phyloP scores from a whole-genome alignment of 2,888 invertebrate species.

The Eilema depressum region DNA sequence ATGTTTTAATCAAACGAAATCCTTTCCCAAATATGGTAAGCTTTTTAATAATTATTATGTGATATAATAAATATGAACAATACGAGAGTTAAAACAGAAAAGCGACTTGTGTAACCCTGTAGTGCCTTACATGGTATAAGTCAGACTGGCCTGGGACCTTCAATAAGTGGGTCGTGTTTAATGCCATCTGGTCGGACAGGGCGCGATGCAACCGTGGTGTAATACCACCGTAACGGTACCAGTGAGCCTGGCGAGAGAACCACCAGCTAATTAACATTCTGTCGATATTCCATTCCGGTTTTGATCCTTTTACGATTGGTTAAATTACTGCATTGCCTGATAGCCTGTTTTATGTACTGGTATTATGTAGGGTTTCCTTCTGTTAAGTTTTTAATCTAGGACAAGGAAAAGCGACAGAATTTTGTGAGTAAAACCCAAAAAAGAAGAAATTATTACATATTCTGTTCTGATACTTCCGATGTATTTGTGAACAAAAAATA shows the following conservation, averaged over 20 bases:
- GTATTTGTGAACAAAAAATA: too few relatives aligned
- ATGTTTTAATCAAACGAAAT: slow-evolving; percentile 54
- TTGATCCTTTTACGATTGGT: slow-evolving; percentile 48
- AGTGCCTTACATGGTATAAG: slow-evolving; percentile 74
- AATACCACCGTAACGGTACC: slow-evolving; percentile 69
- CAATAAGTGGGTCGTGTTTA: slow-evolving; percentile 80
- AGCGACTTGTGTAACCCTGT: slow-evolving; percentile 76
- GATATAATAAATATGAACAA: slow-evolving; percentile 52
- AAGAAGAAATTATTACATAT: too few relatives aligned
- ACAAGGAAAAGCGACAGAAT: not conserved
- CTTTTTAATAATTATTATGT: slow-evolving; percentile 42
- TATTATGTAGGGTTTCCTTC: slow-evolving; percentile 6
- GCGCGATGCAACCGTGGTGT: slow-evolving; percentile 71
- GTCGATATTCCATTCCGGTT: slow-evolving; percentile 43
- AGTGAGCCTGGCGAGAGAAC: slow-evolving; percentile 55
- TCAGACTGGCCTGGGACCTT: slow-evolving; percentile 77
- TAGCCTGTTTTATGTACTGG: slow-evolving; percentile 2
- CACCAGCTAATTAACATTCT: slow-evolving; percentile 60
- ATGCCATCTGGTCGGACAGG: slow-evolving; percentile 82
- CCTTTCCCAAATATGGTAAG: slow-evolving; percentile 35
- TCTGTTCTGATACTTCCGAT: too few relatives aligned
- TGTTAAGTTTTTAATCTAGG: not conserved
- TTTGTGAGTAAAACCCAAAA: not conserved
- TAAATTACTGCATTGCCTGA: slow-evolving; percentile 31
- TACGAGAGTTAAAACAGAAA: slow-evolving; percentile 50